Conservation (phyloP, 2,888 invertebrate genomes). For the Geophilus truncorum region DNA sequence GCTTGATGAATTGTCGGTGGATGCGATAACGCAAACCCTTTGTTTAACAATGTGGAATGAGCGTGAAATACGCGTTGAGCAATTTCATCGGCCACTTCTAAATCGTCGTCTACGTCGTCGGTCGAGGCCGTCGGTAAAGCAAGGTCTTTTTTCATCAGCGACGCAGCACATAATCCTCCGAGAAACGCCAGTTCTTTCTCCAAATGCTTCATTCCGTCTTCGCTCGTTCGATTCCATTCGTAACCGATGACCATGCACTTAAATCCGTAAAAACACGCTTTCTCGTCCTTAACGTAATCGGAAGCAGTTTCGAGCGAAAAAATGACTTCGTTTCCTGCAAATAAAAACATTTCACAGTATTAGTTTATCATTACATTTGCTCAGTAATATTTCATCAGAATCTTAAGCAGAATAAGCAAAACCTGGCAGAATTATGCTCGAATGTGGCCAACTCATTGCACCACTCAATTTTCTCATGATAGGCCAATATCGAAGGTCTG, state of each 20-base stretch:
- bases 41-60: slow-evolving; percentile 72
- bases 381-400: no score
- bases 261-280: slow-evolving; percentile 73
- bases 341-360: no score
- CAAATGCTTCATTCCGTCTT: slow-evolving; percentile 61
- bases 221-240: slow-evolving; percentile 51
- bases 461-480: slow-evolving; percentile 50
- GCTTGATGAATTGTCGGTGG: slow-evolving; percentile 85
- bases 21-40: slow-evolving; percentile 82
- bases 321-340: slow-evolving; percentile 88
- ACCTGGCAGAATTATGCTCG: slow-evolving; percentile 74
- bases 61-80: slow-evolving; percentile 53
- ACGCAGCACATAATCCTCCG: slow-evolving; percentile 85
- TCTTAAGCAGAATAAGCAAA: slow-evolving; percentile 40
- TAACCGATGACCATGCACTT: slow-evolving; percentile 76
- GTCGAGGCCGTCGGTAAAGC: slow-evolving; percentile 57
- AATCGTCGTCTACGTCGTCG: slow-evolving; percentile 63
- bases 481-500: slow-evolving; percentile 50
- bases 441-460: slow-evolving; percentile 77
- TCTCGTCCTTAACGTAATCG: slow-evolving; percentile 86
- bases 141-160: slow-evolving; percentile 77
- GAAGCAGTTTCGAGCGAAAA: slow-evolving; percentile 95
- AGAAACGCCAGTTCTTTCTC: slow-evolving; percentile 87
- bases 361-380: no score
- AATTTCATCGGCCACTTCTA: slow-evolving; percentile 66